phyloP scores from a whole-genome alignment of 2,797 vertebrate species.

The Margarornis squamiger region DNA sequence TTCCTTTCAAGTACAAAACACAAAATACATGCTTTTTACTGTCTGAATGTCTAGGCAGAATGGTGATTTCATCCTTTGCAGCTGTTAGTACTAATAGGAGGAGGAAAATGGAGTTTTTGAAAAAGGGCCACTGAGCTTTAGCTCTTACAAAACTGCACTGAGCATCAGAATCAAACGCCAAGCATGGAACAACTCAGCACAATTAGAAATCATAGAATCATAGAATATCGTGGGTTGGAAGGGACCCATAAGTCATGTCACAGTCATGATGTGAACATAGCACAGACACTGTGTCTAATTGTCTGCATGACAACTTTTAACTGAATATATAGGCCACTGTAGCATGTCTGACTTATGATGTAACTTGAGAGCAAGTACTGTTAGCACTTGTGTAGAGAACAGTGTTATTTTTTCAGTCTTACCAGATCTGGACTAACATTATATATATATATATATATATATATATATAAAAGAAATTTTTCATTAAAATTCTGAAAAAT shows the following conservation, averaged over 20 bases:
- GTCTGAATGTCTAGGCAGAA: background rate
- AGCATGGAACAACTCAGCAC: background rate
- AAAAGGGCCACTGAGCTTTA: background rate
- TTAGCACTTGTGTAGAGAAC: background rate
- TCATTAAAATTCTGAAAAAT: background rate
- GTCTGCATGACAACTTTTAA: background rate
- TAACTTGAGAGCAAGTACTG: background rate
- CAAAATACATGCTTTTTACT: background rate
- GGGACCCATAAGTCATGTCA: background rate
- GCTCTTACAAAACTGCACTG: background rate
- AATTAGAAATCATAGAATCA: background rate
- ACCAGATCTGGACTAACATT: background rate
- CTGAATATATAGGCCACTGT: background rate
- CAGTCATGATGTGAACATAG: background rate
- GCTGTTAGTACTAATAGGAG: background rate
- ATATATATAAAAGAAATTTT: background rate
- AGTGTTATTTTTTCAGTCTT: background rate
- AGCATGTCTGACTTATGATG: background rate
- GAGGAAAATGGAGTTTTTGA: background rate
- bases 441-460: too few species aligned
- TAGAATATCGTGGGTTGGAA: background rate
- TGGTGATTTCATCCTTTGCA: background rate
- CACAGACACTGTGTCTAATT: background rate
- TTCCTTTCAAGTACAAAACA: constrained; percentile 14
- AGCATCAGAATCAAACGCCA: background rate